Percentiles rank a stretch among this genome's conserved stretches.
Conservation (phyloP, 2,113 vertebrate species). For the Panthera leo region DNA sequence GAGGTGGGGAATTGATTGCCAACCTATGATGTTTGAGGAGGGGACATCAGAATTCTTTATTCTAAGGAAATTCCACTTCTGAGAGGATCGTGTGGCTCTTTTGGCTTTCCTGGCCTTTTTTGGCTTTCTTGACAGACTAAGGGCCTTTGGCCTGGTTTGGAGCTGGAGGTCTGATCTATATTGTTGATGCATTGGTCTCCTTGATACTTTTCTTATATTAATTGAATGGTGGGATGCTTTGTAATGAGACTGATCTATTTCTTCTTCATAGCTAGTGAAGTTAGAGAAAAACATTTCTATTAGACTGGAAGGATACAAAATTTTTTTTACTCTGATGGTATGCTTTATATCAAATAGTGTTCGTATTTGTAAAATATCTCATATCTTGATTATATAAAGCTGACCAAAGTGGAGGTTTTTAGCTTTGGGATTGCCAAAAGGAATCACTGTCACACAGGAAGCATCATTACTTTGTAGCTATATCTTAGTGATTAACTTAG, state of each 20-base stretch:
- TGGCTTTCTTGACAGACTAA: too few species aligned
- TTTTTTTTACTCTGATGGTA: not conserved
- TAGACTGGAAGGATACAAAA: not conserved
- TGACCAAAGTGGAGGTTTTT: slow-evolving; percentile 5
- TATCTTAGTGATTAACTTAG: not conserved
- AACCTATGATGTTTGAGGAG: not conserved
- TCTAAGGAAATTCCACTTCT: not conserved
- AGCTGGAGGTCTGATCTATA: not conserved
- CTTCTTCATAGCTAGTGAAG: not conserved
- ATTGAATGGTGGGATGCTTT: not conserved
- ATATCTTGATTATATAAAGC: slow-evolving; percentile 28
- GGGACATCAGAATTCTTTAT: not conserved
- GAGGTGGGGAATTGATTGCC: not conserved
- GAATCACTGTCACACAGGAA: not conserved
- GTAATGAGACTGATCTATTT: not conserved
- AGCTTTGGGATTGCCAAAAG: not conserved
- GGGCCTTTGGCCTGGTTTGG: not conserved
- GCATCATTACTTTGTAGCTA: not conserved
- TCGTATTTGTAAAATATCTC: slow-evolving; percentile 1
- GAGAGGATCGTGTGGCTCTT: not conserved
- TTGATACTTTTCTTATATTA: not conserved
- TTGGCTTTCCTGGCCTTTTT: not conserved
- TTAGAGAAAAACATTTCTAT: not conserved
- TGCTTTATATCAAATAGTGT: not conserved
- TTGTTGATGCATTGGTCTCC: not conserved